Percentiles rank a stretch among this genome's conserved stretches.
phyloP scores from a whole-genome alignment of 2,888 invertebrate genomes.

The Petrolisthes cinctipes region DNA sequence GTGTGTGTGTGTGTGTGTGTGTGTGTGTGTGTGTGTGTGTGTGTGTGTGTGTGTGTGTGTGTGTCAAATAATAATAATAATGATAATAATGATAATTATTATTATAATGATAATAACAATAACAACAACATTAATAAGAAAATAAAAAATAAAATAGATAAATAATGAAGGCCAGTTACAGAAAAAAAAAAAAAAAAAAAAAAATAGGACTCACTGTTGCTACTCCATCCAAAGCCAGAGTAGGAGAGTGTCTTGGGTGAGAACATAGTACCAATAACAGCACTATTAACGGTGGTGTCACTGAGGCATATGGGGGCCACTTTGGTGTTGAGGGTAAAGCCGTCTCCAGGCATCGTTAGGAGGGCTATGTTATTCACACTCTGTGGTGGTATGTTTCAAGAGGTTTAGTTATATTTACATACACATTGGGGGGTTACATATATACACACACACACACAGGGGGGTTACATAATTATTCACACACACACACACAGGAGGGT shows the following conservation, averaged over 20 bases:
- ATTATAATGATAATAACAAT: neutral
- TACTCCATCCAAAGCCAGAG: constrained; percentile 27
- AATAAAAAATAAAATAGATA: neutral
- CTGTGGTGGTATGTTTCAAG: neutral
- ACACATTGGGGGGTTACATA: too few relatives aligned
- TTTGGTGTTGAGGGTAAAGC: constrained; percentile 34
- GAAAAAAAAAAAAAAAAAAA: neutral
- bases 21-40: too few relatives aligned
- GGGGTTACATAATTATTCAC: too few relatives aligned
- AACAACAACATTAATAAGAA: neutral
- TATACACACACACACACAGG: too few relatives aligned
- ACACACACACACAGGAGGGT: too few relatives aligned
- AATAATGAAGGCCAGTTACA: neutral
- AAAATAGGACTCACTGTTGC: neutral
- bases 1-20: neutral
- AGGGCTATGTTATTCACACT: constrained; percentile 19
- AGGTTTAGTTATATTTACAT: too few relatives aligned
- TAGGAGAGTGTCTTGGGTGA: neutral
- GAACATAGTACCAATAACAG: neutral
- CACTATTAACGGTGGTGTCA: neutral
- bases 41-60: neutral
- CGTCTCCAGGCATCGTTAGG: constrained; percentile 24
- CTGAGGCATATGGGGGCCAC: constrained; percentile 29
- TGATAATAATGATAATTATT: neutral
- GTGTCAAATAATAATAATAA: neutral